Conservation (phyloP, 2,888 invertebrate species). For the Reticulitermes lucifugus region DNA sequence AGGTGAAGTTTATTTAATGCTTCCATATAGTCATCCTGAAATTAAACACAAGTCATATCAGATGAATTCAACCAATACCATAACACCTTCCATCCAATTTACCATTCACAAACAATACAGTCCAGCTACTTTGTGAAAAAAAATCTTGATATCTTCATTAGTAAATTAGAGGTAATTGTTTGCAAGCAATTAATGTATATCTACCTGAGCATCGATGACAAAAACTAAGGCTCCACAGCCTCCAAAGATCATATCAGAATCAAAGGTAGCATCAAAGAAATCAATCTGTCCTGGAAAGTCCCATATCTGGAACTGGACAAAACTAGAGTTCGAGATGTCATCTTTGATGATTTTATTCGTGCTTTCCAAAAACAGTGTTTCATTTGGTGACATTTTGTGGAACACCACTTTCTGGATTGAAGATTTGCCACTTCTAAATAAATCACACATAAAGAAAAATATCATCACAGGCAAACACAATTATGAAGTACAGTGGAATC, state of each 20-base stretch:
- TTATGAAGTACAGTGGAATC: too few relatives aligned
- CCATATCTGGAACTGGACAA: constrained; percentile 99
- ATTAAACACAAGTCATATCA: not conserved
- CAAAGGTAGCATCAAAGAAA: constrained; percentile 96
- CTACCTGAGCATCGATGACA: constrained; percentile 96
- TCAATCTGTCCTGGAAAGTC: constrained; percentile 99
- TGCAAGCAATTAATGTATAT: not conserved
- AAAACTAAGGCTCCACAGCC: constrained; percentile 98
- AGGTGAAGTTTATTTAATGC: constrained; percentile 92
- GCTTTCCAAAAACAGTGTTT: constrained; percentile 97
- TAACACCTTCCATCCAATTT: not conserved
- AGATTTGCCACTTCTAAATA: constrained; percentile 92
- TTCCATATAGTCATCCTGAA: constrained; percentile 96
- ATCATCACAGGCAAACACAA: too few relatives aligned
- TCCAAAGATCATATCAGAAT: constrained; percentile 96
- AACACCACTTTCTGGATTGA: constrained; percentile 99
- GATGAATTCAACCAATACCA: not conserved
- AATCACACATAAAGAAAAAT: too few relatives aligned
- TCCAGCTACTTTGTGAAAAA: too few relatives aligned
- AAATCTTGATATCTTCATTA: too few relatives aligned
- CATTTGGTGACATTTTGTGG: constrained; percentile 99
- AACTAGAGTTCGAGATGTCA: constrained; percentile 96
- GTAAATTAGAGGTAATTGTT: too few relatives aligned
- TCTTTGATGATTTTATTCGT: constrained; percentile 99
- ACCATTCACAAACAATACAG: too few relatives aligned